phyloP scores from a whole-genome alignment of 2,888 invertebrate genomes.

The Brachyopa scutellaris region DNA sequence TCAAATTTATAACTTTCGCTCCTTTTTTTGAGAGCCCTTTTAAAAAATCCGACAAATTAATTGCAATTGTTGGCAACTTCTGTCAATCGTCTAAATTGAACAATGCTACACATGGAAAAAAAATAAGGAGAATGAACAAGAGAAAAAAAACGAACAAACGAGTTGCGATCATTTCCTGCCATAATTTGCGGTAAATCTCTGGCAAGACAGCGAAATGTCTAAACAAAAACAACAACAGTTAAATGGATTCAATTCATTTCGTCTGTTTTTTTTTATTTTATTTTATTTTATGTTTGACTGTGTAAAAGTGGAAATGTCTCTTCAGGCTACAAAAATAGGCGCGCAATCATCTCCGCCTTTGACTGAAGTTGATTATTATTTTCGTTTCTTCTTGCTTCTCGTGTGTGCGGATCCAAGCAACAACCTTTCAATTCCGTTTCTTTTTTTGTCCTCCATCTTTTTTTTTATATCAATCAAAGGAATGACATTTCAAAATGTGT shows the following conservation, averaged over 20 bases:
- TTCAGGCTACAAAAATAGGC: slow-evolving; percentile 33
- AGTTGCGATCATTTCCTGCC: slow-evolving; percentile 45
- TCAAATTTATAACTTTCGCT: too few relatives aligned
- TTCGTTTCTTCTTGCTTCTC: slow-evolving; percentile 6
- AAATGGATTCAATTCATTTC: slow-evolving; percentile 48
- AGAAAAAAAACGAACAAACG: neutral
- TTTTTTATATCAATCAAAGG: slow-evolving; percentile 48
- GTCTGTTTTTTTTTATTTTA: neutral
- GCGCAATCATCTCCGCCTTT: slow-evolving; percentile 46
- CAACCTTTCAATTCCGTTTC: neutral
- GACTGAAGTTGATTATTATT: slow-evolving; percentile 44
- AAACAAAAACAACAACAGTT: slow-evolving; percentile 50
- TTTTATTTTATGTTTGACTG: neutral
- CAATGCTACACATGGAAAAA: neutral
- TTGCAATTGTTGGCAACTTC: slow-evolving; percentile 22
- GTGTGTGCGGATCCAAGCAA: neutral
- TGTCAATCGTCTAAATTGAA: slow-evolving; percentile 18
- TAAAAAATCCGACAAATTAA: neutral
- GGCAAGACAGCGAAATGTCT: slow-evolving; percentile 43
- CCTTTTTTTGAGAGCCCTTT: too few relatives aligned
- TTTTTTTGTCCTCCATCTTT: slow-evolving; percentile 1
- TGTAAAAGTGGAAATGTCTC: slow-evolving; percentile 26
- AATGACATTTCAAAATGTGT: slow-evolving; percentile 64
- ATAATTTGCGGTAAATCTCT: slow-evolving; percentile 43
- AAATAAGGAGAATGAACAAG: neutral